Conservation (phyloP, 2,888 invertebrate genomes). For the Nomada hirtipes region DNA sequence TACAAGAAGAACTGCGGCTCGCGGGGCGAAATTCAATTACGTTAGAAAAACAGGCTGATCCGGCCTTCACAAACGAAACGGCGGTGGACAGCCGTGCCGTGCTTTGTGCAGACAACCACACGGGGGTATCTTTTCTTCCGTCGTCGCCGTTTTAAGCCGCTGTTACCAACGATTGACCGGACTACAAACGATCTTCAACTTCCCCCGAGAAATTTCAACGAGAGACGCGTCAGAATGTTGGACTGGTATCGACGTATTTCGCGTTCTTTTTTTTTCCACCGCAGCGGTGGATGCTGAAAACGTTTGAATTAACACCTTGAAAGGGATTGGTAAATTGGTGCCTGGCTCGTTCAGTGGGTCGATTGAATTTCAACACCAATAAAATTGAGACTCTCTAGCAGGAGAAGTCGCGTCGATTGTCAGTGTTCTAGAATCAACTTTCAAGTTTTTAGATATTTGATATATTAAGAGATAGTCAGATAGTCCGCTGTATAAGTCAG, state of each 20-base stretch:
- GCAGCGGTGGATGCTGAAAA: conserved; percentile 8
- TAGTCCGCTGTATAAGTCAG: no score
- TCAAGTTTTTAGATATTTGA: no score
- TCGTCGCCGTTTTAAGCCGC: conserved; percentile 42
- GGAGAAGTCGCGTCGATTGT: no score
- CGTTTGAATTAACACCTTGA: conserved; percentile 15
- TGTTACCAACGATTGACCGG: conserved; percentile 24
- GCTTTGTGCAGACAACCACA: conserved; percentile 34
- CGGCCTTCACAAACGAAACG: conserved; percentile 74
- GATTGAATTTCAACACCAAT: no score
- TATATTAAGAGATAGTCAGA: no score
- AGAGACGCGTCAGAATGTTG: conserved; percentile 10
- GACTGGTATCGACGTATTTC: conserved; percentile 1
- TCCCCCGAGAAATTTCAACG: conserved; percentile 13
- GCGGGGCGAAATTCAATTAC: conserved; percentile 77
- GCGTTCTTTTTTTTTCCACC: conserved; percentile 13
- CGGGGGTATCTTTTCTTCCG: conserved; percentile 34
- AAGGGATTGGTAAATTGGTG: not conserved
- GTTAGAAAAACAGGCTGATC: conserved; percentile 77
- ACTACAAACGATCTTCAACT: conserved; percentile 1
- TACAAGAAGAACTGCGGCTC: conserved; percentile 71
- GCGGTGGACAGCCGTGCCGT: conserved; percentile 50
- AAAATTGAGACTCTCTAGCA: no score
- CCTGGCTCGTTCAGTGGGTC: not conserved
- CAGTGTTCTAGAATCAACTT: no score